Percentiles rank a stretch among this genome's conserved stretches.
Evolutionary conservation across 2,797 vertebrate species (phyloP).

Genomic region (Phaenicophaeus curvirostris): DNA sequence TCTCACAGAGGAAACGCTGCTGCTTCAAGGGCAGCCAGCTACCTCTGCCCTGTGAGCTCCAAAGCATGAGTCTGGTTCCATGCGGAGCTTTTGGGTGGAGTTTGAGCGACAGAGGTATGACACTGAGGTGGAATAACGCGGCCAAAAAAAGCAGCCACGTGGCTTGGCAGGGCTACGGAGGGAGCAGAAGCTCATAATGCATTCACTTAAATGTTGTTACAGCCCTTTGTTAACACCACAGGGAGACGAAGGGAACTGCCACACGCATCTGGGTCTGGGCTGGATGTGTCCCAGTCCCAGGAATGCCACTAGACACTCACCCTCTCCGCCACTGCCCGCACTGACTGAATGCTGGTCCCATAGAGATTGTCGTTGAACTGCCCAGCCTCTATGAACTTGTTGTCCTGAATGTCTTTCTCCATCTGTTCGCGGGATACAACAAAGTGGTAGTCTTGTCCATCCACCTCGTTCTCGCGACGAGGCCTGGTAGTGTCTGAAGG

Average conservation of each 20-base stretch:
- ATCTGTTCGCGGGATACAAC: conserved; percentile 95
- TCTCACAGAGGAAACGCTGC: fast-evolving
- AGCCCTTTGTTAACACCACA: background rate
- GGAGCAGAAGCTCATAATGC: fast-evolving
- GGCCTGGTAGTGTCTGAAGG: conserved; percentile 93
- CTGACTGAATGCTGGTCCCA: conserved; percentile 96
- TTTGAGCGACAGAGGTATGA: background rate
- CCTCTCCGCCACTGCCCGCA: conserved; percentile 95
- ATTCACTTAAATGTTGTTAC: background rate
- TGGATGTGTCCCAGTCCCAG: fast-evolving
- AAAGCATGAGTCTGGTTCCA: background rate
- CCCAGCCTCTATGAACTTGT: conserved; percentile 98
- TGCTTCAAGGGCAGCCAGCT: background rate
- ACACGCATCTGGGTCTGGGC: fast-evolving
- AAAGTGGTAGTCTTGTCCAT: conserved; percentile 98
- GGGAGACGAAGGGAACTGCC: background rate
- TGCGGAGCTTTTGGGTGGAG: background rate
- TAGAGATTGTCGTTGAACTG: conserved; percentile 99
- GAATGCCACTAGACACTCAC: conserved; percentile 65
- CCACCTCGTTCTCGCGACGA: conserved; percentile 93
- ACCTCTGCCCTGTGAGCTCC: background rate
- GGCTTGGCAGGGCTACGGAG: background rate
- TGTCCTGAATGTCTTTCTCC: conserved; percentile 99
- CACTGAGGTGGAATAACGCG: fast-evolving
- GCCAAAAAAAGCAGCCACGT: background rate